phyloP scores from a whole-genome alignment of 2,797 vertebrate genomes.

The Micromesistius poutassou region DNA sequence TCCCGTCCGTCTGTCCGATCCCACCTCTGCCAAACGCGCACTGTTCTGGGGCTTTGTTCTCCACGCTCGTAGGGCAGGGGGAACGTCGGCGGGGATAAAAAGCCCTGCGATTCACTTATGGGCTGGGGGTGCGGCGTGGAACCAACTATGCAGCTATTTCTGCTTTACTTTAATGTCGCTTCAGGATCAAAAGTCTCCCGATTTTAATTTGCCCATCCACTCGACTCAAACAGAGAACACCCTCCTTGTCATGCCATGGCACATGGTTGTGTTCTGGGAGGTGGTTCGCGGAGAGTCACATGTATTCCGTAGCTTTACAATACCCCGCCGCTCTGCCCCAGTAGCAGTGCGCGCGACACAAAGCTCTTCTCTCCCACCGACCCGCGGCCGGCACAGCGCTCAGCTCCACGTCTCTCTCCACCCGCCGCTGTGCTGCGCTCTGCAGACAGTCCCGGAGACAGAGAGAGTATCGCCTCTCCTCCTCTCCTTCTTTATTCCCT shows the following conservation, averaged over 20 bases:
- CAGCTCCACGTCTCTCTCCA: background rate
- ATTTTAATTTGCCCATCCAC: background rate
- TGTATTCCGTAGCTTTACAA: background rate
- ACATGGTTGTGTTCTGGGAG: background rate
- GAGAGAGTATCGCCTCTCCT: background rate
- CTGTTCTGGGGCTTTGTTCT: background rate
- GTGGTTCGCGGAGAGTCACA: background rate
- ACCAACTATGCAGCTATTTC: background rate
- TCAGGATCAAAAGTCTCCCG: background rate
- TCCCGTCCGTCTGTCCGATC: background rate
- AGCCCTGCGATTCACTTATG: background rate
- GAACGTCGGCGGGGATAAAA: background rate
- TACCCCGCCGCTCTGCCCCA: background rate
- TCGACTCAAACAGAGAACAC: background rate
- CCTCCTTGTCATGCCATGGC: background rate
- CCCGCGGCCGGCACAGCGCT: background rate
- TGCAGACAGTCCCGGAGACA: background rate
- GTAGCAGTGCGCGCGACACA: background rate
- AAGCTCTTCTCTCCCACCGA: background rate
- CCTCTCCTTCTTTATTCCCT: background rate
- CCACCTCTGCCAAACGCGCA: conserved; percentile 2
- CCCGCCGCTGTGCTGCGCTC: background rate
- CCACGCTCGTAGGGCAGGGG: background rate
- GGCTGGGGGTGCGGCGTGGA: background rate
- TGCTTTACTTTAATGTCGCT: background rate